phyloP scores from a whole-genome alignment of 2,888 invertebrate genomes.

The Epistrophe grossulariae region DNA sequence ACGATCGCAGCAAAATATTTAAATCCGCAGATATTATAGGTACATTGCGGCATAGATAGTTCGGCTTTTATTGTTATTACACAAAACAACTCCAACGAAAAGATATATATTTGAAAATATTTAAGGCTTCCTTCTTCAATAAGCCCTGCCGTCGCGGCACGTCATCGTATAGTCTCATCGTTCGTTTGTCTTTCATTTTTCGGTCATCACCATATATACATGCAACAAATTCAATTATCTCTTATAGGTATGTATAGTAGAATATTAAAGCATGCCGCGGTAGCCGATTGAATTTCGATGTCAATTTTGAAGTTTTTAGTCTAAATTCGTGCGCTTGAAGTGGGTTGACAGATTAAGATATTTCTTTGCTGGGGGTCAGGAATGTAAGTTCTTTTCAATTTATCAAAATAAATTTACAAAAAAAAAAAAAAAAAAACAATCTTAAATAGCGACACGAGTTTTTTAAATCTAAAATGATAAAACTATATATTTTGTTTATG shows the following conservation, averaged over 20 bases:
- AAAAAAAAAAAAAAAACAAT: not conserved
- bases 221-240: constrained; percentile 52
- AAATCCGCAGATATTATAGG: constrained; percentile 41
- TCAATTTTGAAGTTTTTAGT: constrained; percentile 39
- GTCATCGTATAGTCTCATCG: not conserved
- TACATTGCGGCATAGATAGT: constrained; percentile 56
- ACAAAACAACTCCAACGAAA: constrained; percentile 32
- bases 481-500: not conserved
- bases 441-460: constrained; percentile 4
- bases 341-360: constrained; percentile 69
- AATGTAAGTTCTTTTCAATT: not conserved
- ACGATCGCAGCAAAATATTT: constrained; percentile 28
- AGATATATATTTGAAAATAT: constrained; percentile 25
- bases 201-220: not conserved
- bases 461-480: not conserved
- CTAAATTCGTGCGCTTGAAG: constrained; percentile 40
- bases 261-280: constrained; percentile 32
- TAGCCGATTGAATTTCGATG: constrained; percentile 68
- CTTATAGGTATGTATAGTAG: not conserved
- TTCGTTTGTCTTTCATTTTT: not conserved
- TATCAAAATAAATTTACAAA: constrained; percentile 31
- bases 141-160: too few relatives aligned
- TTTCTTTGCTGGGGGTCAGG: constrained; percentile 9
- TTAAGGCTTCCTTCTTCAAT: not conserved
- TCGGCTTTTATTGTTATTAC: constrained; percentile 68